Evolutionary conservation across 2,888 invertebrate genomes (phyloP).

Genomic region (Falcaria lacertinaria): DNA sequence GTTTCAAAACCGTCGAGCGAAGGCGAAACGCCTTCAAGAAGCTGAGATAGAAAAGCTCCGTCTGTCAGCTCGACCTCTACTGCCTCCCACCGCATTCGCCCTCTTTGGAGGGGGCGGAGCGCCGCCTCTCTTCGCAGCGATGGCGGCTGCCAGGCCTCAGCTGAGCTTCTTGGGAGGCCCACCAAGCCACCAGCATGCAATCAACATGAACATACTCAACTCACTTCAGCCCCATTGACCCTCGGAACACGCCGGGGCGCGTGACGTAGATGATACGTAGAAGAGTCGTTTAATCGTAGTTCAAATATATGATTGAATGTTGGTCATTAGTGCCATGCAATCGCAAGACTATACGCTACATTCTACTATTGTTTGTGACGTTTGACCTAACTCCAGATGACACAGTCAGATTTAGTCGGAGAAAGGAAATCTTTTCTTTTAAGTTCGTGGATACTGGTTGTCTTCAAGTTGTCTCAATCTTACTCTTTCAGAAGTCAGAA

Average conservation of each 20-base stretch:
- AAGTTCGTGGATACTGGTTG: too few species aligned
- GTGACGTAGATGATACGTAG: slow-evolving; percentile 29
- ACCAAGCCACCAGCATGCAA: slow-evolving; percentile 77
- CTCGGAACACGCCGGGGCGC: slow-evolving; percentile 56
- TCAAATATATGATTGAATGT: too few species aligned
- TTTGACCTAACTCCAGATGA: too few species aligned
- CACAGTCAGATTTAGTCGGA: too few species aligned
- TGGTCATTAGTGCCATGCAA: too few species aligned
- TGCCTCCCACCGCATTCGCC: slow-evolving; percentile 85
- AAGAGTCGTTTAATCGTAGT: background rate
- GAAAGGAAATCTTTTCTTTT: too few species aligned
- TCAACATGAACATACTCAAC: slow-evolving; percentile 78
- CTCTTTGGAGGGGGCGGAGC: slow-evolving; percentile 83
- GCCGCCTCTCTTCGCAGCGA: slow-evolving; percentile 84
- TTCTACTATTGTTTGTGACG: too few species aligned
- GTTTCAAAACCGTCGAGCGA: slow-evolving; percentile 96
- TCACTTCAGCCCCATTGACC: slow-evolving; percentile 80
- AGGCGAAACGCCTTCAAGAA: slow-evolving; percentile 97
- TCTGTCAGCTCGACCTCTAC: slow-evolving; percentile 88
- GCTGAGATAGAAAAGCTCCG: slow-evolving; percentile 95
- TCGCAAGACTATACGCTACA: too few species aligned
- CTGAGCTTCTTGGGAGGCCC: slow-evolving; percentile 79
- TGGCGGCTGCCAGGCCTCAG: slow-evolving; percentile 82
- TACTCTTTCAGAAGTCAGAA: too few species aligned
- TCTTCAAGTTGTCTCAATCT: too few species aligned